These are phyloP conservation scores for Alitta virens DNA, from an alignment of 2,888 invertebrate species.

Conservation along the genomic window DNA sequence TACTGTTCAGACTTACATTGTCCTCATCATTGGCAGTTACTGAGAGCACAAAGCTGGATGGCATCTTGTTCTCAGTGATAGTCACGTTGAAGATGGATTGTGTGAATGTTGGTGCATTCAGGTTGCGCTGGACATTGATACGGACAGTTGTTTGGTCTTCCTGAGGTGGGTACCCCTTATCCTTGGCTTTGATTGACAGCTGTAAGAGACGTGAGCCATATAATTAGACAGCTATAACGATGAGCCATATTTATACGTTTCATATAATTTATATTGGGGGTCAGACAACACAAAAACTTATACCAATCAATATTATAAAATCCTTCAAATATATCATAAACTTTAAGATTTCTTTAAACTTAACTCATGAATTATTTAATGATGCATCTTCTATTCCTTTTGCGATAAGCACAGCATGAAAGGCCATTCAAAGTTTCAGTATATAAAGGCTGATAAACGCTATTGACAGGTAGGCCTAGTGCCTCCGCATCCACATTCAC, in stretches of 20 bases:
- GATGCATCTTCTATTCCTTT: too few species aligned
- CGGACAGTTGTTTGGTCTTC: conserved; percentile 34
- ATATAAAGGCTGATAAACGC: too few species aligned
- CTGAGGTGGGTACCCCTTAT: conserved; percentile 32
- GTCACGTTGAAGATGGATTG: conserved; percentile 11
- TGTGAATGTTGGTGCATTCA: conserved; percentile 30
- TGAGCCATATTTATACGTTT: background rate
- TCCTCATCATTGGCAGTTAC: conserved; percentile 29
- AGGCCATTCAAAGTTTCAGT: too few species aligned
- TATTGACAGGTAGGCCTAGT: too few species aligned
- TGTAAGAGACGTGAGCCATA: too few species aligned
- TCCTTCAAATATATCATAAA: too few species aligned
- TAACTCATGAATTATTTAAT: too few species aligned
- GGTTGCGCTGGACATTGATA: conserved; percentile 41
- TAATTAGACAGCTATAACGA: too few species aligned
- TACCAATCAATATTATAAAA: too few species aligned
- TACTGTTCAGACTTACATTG: conserved; percentile 20
- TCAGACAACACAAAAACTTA: background rate
- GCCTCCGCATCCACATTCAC: too few species aligned
- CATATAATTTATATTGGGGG: background rate
- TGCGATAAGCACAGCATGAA: too few species aligned
- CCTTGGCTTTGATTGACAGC: conserved; percentile 32
- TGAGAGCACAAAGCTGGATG: conserved; percentile 26
- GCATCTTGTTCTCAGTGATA: conserved; percentile 29
- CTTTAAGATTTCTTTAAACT: too few species aligned